phyloP scores from a whole-genome alignment of 2,797 vertebrate genomes.

The Bucorvus abyssinicus region DNA sequence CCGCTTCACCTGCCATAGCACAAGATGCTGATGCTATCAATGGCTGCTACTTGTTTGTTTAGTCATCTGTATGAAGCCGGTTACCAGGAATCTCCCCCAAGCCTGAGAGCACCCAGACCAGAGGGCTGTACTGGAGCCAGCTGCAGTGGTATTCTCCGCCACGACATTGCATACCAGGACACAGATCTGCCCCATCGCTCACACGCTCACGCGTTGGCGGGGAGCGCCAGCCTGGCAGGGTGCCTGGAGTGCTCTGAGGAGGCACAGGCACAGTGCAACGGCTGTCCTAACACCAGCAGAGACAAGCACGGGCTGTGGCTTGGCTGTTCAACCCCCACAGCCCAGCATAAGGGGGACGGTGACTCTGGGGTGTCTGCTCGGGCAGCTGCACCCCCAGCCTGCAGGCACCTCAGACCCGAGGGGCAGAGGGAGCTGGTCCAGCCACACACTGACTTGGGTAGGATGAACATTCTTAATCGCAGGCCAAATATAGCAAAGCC shows the following conservation, averaged over 20 bases:
- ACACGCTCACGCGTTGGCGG: accelerated
- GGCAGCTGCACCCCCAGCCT: neutral
- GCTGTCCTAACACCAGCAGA: neutral
- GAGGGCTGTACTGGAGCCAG: neutral
- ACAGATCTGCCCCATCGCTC: neutral
- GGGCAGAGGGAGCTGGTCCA: accelerated
- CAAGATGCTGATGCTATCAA: constrained; percentile 22
- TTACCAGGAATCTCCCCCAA: neutral
- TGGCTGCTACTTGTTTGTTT: constrained; percentile 5
- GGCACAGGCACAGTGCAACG: accelerated
- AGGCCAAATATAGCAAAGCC: neutral
- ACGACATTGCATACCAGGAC: accelerated
- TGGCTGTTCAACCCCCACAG: accelerated
- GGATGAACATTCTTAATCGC: neutral
- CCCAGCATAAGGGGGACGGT: neutral
- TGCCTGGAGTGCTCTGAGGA: neutral
- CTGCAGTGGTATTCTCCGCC: neutral
- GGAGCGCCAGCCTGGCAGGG: neutral
- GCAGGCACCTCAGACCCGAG: accelerated
- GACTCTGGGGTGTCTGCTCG: neutral
- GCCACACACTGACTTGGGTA: neutral
- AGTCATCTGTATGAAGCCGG: neutral
- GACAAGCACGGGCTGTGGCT: neutral
- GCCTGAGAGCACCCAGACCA: neutral
- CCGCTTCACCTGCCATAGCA: neutral